Evolutionary conservation across 53 echinoderm and acorn worm genomes (phyloP).

Genomic region (Holothuria scabra): DNA sequence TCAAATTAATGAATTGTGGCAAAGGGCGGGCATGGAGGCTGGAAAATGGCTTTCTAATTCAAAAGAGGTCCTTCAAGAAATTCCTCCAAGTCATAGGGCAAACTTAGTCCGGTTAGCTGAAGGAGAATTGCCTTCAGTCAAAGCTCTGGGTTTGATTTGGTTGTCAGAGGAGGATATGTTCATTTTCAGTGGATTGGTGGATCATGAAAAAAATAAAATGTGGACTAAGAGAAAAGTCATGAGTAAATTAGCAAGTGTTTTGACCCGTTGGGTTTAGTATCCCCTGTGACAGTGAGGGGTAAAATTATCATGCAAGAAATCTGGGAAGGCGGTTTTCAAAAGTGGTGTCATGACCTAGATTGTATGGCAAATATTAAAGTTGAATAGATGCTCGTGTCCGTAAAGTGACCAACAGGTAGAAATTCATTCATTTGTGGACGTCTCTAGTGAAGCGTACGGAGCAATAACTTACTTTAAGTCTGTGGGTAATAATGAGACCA

Average conservation of each 20-base stretch:
- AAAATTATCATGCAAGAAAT: slow-evolving; percentile 27
- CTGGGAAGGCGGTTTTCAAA: slow-evolving; percentile 1
- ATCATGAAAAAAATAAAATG: neutral
- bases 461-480: no score
- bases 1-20: slow-evolving; percentile 44
- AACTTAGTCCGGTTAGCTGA: slow-evolving; percentile 56
- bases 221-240: slow-evolving; percentile 13
- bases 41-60: slow-evolving; percentile 68
- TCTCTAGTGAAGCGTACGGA: no score
- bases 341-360: no score
- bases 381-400: no score
- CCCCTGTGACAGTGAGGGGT: slow-evolving; percentile 9
- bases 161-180: slow-evolving; percentile 69
- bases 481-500: no score
- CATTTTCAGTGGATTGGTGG: slow-evolving; percentile 51
- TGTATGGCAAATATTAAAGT: no score
- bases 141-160: slow-evolving; percentile 72
- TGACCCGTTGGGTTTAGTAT: slow-evolving; percentile 39
- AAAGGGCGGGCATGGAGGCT: slow-evolving; percentile 34
- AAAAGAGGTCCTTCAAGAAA: slow-evolving; percentile 57
- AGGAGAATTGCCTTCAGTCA: slow-evolving; percentile 56
- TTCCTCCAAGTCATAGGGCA: slow-evolving; percentile 67
- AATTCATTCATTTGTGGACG: no score
- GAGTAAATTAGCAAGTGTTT: slow-evolving; percentile 23
- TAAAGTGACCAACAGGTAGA: no score